Base-by-base conservation (phyloP, 2,888 invertebrate genomes). In the Morpho deidamia region DNA sequence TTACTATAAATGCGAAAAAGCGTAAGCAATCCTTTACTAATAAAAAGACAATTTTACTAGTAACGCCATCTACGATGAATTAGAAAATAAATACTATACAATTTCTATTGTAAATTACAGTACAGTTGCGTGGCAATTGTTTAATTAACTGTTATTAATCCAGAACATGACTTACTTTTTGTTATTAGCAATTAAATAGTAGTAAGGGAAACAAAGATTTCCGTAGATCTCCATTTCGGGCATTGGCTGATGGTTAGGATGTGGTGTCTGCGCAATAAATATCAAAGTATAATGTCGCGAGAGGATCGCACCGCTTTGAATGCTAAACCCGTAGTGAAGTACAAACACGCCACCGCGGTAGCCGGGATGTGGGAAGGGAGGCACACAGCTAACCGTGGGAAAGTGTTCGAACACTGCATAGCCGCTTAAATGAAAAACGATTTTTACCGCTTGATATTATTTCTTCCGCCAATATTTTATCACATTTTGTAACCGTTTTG, bases 261-360 rank as follows among this genome's bases (percentile, higher is more conserved):
- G 76, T 74, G 76, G 77, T 79, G 81, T 79, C 80, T 81, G 75
- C 79, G 81, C 76, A 83, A 83, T 83, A 84, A 83, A 83, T 85
- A 84, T 83, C 78, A 81, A 83, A 82, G 81, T 85, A 80, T 86
- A 83, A 85, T 86, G 81, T 78, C 70, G 73, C 72, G 74, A 71
- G 81, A 78, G 82, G 76, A 78, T 79, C 81, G 79, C 76, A 74
- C 72, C 77, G 81, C 81, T 84, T 81, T 83, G 83, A 83, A 87
- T 85, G 82, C 84, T 83, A 83, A 82, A 77, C 82, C 75, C 81
- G 84, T 82, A 83, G 81, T 81, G 81, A 79, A 82, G 78, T 79
- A 82, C 82, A 81, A 82, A 82, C 81, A 56, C 56, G 60, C 59
- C 59, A 58, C 63, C 64, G 72, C 70, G 72, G 70, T 68, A 60